These are phyloP conservation scores for Hypothenemus hampei DNA, from an alignment of 1,140 invertebrate genomes.

Conservation along the genomic window DNA sequence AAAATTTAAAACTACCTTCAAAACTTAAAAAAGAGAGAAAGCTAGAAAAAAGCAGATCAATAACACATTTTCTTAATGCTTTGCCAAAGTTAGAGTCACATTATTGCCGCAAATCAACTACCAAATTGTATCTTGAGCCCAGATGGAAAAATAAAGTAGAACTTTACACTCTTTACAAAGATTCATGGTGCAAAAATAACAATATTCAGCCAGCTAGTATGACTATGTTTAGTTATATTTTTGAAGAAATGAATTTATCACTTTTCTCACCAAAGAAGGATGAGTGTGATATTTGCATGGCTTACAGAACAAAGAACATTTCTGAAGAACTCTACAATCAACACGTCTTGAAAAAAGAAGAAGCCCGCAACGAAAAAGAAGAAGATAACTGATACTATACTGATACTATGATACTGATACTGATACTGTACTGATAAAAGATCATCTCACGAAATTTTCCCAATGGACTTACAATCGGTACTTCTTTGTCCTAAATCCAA, in stretches of 20 bases:
- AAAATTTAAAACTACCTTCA: not conserved
- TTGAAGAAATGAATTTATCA: slow-evolving; percentile 23
- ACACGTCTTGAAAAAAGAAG: slow-evolving; percentile 20
- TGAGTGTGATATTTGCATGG: slow-evolving; percentile 24
- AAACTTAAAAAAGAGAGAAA: not conserved
- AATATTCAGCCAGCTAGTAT: slow-evolving; percentile 10
- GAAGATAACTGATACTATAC: too few relatives aligned
- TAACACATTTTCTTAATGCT: slow-evolving; percentile 24
- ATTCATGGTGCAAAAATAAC: slow-evolving; percentile 24
- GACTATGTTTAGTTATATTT: slow-evolving; percentile 2
- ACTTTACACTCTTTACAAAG: slow-evolving; percentile 33
- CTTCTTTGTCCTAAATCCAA: slow-evolving; percentile 24
- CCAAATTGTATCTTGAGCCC: slow-evolving; percentile 36
- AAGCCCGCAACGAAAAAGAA: slow-evolving; percentile 27
- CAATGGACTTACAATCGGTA: slow-evolving; percentile 22
- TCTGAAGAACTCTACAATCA: slow-evolving; percentile 12
- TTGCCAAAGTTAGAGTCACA: slow-evolving; percentile 38
- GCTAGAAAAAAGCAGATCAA: slow-evolving; percentile 1
- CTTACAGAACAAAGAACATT: slow-evolving; percentile 24
- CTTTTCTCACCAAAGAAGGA: slow-evolving; percentile 26
- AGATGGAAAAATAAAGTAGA: slow-evolving; percentile 33
- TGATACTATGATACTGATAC: too few relatives aligned
- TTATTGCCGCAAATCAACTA: slow-evolving; percentile 34
- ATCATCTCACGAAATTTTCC: slow-evolving; percentile 10
- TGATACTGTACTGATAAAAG: too few relatives aligned